Base-by-base conservation (phyloP, 2,113 vertebrate genomes). In the Bolborhynchus lineola region DNA sequence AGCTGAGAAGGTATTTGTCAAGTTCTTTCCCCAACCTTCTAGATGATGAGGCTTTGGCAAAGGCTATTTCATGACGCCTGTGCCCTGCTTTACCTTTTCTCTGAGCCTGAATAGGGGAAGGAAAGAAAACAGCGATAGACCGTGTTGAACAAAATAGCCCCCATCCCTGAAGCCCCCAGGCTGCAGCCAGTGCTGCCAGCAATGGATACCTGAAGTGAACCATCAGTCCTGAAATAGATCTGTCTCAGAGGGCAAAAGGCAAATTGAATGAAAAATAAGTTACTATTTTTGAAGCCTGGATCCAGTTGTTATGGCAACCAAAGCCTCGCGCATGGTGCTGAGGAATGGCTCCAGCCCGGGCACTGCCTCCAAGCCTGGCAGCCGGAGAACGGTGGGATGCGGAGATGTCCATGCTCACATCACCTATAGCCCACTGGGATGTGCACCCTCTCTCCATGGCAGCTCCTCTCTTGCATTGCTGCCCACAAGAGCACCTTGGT, bases 291-390 rank as follows among this genome's bases (percentile, higher is more conserved):
- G 95, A 97, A 92, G 71, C 97, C 84, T 33, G 96, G 65, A 96
- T 98, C 78, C 88, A 78, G 98, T 98, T 98, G 98, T 97, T 97
- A 98, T 98, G 96, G 98, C 96, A 98, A 98, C 98, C 46, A 42
- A 97, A 96, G 97, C 78, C 97, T 97, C 37, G 3, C n/a, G 77
- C 95, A 91, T 97, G 50, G 47, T 72, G 92, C 87, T 59, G 78
- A 17, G 29, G 89, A 95, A 96, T 63, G 74, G 29, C 91, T 94
- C 47, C 80, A 94, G 86, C 79, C 68, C 64, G 46, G 49, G 82
- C 6, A 4, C 59, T 82, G 76, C 67, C 87, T 96, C 92, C 85
- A 85, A 53, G 92, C 57, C 72, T 2, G 1, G 42, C 16, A 39
- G 50, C 13, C 0, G 0, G 84, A 86, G 86, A 69, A 47, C 7